These are phyloP conservation scores for Heterotilapia buettikoferi DNA, from an alignment of 2,113 vertebrate species.

Conservation along the genomic window DNA sequence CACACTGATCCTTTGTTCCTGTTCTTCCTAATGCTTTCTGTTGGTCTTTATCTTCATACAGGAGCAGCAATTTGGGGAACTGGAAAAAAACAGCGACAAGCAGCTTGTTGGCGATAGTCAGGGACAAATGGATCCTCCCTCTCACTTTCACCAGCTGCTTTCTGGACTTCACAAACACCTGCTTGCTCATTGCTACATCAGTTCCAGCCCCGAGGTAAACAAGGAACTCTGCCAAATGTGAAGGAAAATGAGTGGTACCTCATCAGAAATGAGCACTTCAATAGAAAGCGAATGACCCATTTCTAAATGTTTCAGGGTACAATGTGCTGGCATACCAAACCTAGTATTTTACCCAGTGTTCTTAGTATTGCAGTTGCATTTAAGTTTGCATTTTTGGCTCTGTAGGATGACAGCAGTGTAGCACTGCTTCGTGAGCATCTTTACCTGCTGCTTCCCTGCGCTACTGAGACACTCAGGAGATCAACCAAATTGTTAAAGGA, in stretches of 20 bases:
- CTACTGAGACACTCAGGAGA: constrained; percentile 73
- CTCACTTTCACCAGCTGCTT: constrained; percentile 77
- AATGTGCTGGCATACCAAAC: not conserved
- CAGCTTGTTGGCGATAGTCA: constrained; percentile 57
- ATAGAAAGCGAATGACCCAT: not conserved
- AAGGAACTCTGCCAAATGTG: not conserved
- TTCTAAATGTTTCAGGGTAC: not conserved
- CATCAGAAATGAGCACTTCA: not conserved
- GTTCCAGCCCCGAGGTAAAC: constrained; percentile 60
- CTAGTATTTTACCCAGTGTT: not conserved
- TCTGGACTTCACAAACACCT: constrained; percentile 78
- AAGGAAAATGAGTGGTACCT: not conserved
- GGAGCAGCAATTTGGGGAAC: constrained; percentile 77
- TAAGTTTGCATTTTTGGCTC: not conserved
- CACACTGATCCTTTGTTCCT: not conserved
- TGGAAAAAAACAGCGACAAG: constrained; percentile 82
- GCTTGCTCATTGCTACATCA: constrained; percentile 74
- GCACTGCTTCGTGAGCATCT: constrained; percentile 74
- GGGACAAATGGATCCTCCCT: constrained; percentile 71
- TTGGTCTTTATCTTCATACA: constrained; percentile 12
- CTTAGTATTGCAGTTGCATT: not conserved
- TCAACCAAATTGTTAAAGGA: constrained; percentile 71
- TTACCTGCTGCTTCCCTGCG: constrained; percentile 72
- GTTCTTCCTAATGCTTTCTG: not conserved
- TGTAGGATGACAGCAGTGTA: constrained; percentile 72